These are phyloP conservation scores for Sardina pilchardus DNA, from an alignment of 2,113 vertebrate species.

Conservation along the genomic window DNA sequence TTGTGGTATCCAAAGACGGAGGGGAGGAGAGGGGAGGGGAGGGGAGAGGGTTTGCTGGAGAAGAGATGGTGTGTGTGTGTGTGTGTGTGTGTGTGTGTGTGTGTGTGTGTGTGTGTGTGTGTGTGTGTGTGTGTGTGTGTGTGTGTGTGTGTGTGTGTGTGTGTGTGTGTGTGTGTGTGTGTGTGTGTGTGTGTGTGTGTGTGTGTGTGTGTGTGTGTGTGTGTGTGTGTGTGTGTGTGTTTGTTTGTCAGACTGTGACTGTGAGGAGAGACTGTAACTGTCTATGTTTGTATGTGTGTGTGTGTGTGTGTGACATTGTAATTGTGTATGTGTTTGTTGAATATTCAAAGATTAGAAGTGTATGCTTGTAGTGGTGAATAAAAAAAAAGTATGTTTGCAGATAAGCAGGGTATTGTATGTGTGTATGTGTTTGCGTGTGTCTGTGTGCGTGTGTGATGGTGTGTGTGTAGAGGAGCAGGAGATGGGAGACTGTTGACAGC, in stretches of 20 bases:
- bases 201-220: neutral
- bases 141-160: neutral
- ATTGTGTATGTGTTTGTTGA: neutral
- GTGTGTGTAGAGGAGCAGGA: constrained; percentile 29
- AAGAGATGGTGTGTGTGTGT: neutral
- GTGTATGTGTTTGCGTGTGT: neutral
- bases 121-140: neutral
- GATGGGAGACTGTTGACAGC: constrained; percentile 70
- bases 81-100: neutral
- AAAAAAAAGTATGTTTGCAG: neutral
- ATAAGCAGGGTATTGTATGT: neutral
- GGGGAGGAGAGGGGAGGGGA: constrained; percentile 58
- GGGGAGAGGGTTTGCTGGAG: constrained; percentile 30
- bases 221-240: neutral
- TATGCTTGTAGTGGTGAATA: neutral
- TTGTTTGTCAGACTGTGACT: neutral
- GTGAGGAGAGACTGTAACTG: neutral
- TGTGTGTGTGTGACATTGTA: neutral
- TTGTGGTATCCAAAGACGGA: constrained; percentile 65
- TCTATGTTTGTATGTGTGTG: neutral
- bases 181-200: neutral
- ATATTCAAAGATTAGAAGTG: neutral
- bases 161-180: neutral
- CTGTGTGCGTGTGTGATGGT: neutral
- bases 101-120: neutral